Evolutionary conservation across 23 tunicate species (phyloP), one percentile per base, ranked within the genome.

Genomic region (Oikopleura dioica): DNA sequence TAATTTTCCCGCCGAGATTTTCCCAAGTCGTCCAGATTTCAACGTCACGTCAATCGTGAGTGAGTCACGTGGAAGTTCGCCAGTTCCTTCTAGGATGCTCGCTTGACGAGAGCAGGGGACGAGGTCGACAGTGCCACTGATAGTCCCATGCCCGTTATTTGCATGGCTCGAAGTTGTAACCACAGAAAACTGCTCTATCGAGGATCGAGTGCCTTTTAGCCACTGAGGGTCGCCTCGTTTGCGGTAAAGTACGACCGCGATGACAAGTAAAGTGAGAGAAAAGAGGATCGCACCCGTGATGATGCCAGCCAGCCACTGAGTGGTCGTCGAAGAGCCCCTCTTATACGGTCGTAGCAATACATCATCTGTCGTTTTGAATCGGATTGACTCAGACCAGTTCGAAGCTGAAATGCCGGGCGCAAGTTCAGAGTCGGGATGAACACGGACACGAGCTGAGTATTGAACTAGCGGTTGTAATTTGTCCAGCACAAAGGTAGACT

Each of bases 161-260:
- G 72, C 72, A 2, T 23, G 30, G 33, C 32, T 16, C 30, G 72
- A 63, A 5, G 72, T 16, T 28, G 72, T 63, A 4, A 63, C 33
- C 16, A 63, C 72, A 4, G 72, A 63, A 63, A 63, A 63, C 26
- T 63, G 72, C 72, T 63, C 72, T 23, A 63, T 63, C 5, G 72
- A 63, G 26, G 72, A 63, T 24, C 72, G 29, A 5, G 72, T 63
- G 5, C 72, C 72, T 63, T 63, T 63, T 28, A 63, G 2, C 72
- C 72, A 63, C 33, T 63, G 72, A 28, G 16, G 16, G 16, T 4
- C 33, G 2, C 33, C 72, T 16, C 5, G 16, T 63, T 63, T 63
- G 16, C 72, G 29, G 29, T 31, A 31, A 28, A 2, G 16, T 63
- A 63, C 72, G 30, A 63, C 30, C 2, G 72, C 72, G 33, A 63